Evolutionary conservation across 2,888 invertebrate genomes (phyloP), one percentile per base, ranked within the genome.

Genomic region (Diabrotica balteata): DNA sequence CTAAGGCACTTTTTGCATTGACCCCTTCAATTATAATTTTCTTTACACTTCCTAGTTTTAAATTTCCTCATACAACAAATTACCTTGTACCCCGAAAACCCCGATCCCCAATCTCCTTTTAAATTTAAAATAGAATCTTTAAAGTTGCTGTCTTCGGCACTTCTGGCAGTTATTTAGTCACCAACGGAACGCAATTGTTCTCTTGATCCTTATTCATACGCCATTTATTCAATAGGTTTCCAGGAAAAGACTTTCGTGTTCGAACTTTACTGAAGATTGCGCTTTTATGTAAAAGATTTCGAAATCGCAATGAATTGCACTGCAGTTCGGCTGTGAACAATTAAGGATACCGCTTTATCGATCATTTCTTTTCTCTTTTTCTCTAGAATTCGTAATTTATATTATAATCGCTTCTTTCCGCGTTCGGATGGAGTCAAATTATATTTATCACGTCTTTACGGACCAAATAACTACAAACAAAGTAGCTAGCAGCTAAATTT

Each of bases 271-370:
- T 46, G 61, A 46, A 69, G 59, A 69, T 69, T 59, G 66, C 53
- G 51, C 55, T 66, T 65, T 69, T 63, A 69, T 69, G 63, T 66
- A 66, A 57, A 66, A 63, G 32, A 57, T 63, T 62, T 64, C 47
- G 46, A 64, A 47, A 64, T 42, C n/a, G 61, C 46, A 46, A 53
- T 61, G 53, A 53, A 61, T 53, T 52, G 44, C 46, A 46, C 53
- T 53, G 55, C 61, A 60, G 22, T 10, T 59, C 60, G 51, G 44
- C 60, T 42, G 44, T 42, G 53, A 8, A 52, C 53, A 61, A 61
- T 61, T 61, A 61, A 32, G 61, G 61, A 51, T 53, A 53, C 32
- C 46, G 32, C 22, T 61, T 53, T 61, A 53, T 53, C 32, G 61
- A 53, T 32, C 32, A 32, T 32, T 32, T 32, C 32, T 32, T 32